Evolutionary conservation across 2,888 invertebrate genomes (phyloP).

Genomic region (Latrodectus elegans): DNA sequence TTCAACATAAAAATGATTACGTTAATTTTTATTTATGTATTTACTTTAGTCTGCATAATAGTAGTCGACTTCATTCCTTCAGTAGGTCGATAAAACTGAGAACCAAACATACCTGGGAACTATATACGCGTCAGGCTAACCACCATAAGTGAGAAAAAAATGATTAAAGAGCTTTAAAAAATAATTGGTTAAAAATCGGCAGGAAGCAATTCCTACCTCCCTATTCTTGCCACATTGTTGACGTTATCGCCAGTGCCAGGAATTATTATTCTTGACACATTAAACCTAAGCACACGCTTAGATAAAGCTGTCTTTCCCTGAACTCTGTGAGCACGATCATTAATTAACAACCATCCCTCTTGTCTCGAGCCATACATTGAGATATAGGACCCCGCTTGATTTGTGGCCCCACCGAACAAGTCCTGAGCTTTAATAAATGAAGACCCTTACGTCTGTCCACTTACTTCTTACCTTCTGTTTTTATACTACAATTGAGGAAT

Average conservation of each 20-base stretch:
- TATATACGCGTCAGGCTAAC: no score
- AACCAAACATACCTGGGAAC: no score
- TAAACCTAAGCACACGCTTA: constrained; percentile 64
- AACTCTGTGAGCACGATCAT: constrained; percentile 67
- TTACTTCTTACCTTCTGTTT: constrained; percentile 65
- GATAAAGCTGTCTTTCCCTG: constrained; percentile 69
- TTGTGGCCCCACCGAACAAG: constrained; percentile 66
- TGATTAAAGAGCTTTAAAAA: constrained; percentile 58
- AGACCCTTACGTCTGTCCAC: constrained; percentile 33
- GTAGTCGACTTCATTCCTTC: no score
- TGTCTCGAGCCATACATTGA: constrained; percentile 36
- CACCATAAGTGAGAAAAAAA: constrained; percentile 48
- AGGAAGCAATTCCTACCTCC: constrained; percentile 63
- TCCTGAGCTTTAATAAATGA: constrained; percentile 65
- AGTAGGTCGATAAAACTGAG: no score
- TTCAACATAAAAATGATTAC: no score
- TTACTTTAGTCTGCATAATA: no score
- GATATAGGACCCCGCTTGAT: constrained; percentile 68
- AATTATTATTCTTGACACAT: constrained; percentile 69
- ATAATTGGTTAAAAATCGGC: constrained; percentile 45
- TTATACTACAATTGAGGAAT: constrained; percentile 63
- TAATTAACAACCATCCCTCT: constrained; percentile 64
- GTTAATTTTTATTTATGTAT: no score
- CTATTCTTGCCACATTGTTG: constrained; percentile 65
- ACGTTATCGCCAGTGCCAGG: constrained; percentile 66